Conservation (phyloP, 2,888 invertebrate species). For the Biston stratarius region DNA sequence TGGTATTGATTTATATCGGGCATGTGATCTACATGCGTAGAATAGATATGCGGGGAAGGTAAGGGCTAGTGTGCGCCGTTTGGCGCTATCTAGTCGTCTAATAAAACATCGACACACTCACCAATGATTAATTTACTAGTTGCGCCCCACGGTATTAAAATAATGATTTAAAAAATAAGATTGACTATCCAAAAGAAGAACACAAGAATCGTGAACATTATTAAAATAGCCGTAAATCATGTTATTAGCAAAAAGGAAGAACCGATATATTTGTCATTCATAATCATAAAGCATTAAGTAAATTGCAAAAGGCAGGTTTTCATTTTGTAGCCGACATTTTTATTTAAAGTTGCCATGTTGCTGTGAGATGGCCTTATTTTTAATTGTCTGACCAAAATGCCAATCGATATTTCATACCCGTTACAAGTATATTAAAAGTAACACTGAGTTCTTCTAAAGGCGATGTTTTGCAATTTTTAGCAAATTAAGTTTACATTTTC, state of each 20-base stretch:
- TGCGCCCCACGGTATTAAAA: no score
- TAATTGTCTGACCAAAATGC: conserved; percentile 56
- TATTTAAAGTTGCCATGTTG: conserved; percentile 32
- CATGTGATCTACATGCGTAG: conserved; percentile 78
- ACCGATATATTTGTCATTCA: conserved; percentile 42
- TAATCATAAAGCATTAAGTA: conserved; percentile 38
- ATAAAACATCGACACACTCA: no score
- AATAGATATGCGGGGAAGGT: conserved; percentile 73
- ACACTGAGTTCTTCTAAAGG: conserved; percentile 30
- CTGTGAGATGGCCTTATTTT: conserved; percentile 55
- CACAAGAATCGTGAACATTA: neutral
- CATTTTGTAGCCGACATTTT: conserved; percentile 29
- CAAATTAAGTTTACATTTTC: no score
- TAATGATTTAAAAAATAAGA: no score
- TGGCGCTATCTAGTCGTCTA: conserved; percentile 38
- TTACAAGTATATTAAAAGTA: conserved; percentile 49
- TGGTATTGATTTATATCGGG: conserved; percentile 73
- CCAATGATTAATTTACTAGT: no score
- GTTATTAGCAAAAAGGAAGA: conserved; percentile 35
- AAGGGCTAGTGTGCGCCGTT: conserved; percentile 49
- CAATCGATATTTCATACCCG: conserved; percentile 54
- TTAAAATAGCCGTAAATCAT: neutral
- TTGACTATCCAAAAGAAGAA: conserved; percentile 16
- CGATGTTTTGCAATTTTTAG: no score
- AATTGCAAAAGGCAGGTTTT: conserved; percentile 37